A percentile compares a stretch with the other conserved stretches of the same genome.
These are phyloP conservation scores for Campylomormyrus numenius DNA, from an alignment of 2,113 vertebrate species.

Conservation along the genomic window DNA sequence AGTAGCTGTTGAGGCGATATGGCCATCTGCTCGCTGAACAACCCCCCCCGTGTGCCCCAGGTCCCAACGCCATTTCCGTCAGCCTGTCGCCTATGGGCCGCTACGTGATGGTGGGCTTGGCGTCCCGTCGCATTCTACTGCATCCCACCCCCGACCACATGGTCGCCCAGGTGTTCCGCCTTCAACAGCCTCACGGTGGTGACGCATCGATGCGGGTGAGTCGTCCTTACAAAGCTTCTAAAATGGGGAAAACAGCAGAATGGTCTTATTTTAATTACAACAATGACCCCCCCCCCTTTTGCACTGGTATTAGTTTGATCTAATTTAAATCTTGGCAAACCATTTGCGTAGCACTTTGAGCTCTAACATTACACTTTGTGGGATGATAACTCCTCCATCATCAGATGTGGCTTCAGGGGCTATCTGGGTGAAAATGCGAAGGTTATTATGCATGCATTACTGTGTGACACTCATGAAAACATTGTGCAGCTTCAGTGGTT, in stretches of 20 bases:
- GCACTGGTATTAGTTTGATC: neutral
- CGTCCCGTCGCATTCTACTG: constrained; percentile 88
- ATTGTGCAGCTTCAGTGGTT: neutral
- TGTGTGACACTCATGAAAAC: neutral
- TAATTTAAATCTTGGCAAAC: neutral
- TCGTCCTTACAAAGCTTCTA: neutral
- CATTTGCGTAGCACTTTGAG: neutral
- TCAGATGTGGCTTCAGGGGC: neutral
- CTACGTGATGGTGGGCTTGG: constrained; percentile 95
- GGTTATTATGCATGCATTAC: neutral
- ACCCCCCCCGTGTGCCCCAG: constrained; percentile 45
- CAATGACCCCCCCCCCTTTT: neutral
- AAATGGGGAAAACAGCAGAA: neutral
- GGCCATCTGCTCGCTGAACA: neutral
- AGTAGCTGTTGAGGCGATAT: neutral
- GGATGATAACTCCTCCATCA: neutral
- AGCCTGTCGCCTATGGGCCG: constrained; percentile 96
- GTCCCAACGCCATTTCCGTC: constrained; percentile 96
- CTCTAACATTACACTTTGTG: neutral
- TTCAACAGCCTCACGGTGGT: constrained; percentile 93
- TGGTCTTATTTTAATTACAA: neutral
- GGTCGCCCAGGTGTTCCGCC: constrained; percentile 97
- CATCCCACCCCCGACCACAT: constrained; percentile 98
- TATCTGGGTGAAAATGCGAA: neutral
- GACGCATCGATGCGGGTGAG: constrained; percentile 97